Base-by-base conservation (phyloP, 2,888 invertebrate species). In the Ophion ventricosus region DNA sequence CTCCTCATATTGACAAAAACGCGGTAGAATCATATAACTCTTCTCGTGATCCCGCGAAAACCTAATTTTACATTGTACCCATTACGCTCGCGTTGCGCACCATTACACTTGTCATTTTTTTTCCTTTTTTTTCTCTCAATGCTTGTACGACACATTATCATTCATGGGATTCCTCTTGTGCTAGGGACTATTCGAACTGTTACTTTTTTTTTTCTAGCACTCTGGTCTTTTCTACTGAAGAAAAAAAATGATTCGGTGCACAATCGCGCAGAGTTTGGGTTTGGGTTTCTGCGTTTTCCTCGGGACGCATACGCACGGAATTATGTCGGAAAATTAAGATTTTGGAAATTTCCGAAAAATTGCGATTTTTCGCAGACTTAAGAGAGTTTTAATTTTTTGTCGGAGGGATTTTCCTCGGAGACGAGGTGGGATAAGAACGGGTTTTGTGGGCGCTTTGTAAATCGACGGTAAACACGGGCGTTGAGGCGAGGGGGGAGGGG, bases 381-480 rank as follows among this genome's bases (percentile, higher is more conserved):
- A 35, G 35, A 35, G 35, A 35, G 8, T 35, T 35, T 8, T 0
- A 35, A 35, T 35, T 35, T 35, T 35, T 35, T 8, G 35, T 8
- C 7, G 35, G 8, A 1, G 8, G 35, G 8, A 35, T 35, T 35
- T 35, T 35, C 35, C 8, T 35, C 35, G 35, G 35, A 35, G 35
- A 35, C 35, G 35, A 35, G 35, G 35, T 35, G 35, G 35, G 35
- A 8, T 35, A 8, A 35, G 35, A 35, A 35, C 35, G 35, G 35
- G 35, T 35, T 35, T 35, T 35, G 7, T 8, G 35, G 35, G 35
- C 35, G 61, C 75, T 74, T 72, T 84, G 82, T 64, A 72, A 81
- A 84, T 86, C 79, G 75, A 78, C 74, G 85, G 82, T 77, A 84
- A 77, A 83, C 76, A 26, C 40, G 26, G 73, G 40, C 67, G 73